Percentiles rank a stretch among this genome's conserved stretches.
phyloP scores from a whole-genome alignment of 2,888 invertebrate genomes.

The Sphaeridia pumilis region DNA sequence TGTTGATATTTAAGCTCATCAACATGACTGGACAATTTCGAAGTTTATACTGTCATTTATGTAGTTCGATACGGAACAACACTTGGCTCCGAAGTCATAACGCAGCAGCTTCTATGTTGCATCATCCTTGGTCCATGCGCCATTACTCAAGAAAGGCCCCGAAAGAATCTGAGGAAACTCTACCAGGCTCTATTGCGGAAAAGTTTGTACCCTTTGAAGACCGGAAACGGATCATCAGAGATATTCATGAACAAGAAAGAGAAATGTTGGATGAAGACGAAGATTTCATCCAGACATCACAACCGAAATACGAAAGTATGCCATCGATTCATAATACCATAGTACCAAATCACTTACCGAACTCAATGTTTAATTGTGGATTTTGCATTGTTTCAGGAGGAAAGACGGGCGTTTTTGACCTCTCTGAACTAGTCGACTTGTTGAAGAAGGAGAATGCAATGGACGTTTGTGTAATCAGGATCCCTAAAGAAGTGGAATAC shows the following conservation, averaged over 20 bases:
- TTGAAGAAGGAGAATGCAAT: conserved; percentile 62
- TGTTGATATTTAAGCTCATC: too few species aligned
- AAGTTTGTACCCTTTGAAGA: conserved; percentile 25
- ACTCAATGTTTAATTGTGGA: too few species aligned
- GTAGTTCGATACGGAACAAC: too few species aligned
- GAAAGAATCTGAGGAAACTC: too few species aligned
- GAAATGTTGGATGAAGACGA: conserved; percentile 17
- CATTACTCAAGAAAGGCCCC: too few species aligned
- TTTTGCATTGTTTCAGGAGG: conserved; percentile 54
- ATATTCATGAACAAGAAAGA: conserved; percentile 31
- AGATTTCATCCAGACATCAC: not conserved
- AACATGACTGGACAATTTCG: too few species aligned
- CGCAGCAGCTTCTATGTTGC: too few species aligned
- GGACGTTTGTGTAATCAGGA: conserved; percentile 66
- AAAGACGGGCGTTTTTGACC: conserved; percentile 68
- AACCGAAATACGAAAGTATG: not conserved
- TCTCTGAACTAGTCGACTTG: conserved; percentile 68
- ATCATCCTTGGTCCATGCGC: too few species aligned
- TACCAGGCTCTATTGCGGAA: conserved; percentile 18
- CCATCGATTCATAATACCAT: not conserved
- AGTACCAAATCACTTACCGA: not conserved
- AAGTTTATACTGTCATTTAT: too few species aligned
- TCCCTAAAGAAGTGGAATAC: conserved; percentile 63
- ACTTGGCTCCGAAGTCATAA: too few species aligned
- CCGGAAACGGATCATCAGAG: conserved; percentile 26